These are phyloP conservation scores for Sinodicranocentrus sp. DNA, from an alignment of 2,888 invertebrate species.

Conservation along the genomic window DNA sequence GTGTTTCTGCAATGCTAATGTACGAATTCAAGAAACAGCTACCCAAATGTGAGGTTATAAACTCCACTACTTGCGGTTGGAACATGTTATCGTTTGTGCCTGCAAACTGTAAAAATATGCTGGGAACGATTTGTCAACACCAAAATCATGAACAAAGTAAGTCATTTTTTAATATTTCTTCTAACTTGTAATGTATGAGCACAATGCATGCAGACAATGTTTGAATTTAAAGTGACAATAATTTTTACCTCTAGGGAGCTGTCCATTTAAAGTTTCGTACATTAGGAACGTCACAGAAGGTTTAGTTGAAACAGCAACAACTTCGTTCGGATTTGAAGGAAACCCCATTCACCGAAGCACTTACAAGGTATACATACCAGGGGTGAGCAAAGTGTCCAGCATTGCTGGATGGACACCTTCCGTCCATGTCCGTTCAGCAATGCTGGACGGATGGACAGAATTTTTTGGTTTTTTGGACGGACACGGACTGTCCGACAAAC, in stretches of 20 bases:
- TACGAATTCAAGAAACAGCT: conserved; percentile 37
- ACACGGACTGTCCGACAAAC: no score
- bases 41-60: neutral
- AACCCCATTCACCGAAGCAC: neutral
- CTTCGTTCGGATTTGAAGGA: neutral
- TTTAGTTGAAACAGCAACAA: neutral
- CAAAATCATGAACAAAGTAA: neutral
- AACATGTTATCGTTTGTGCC: conserved; percentile 33
- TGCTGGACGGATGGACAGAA: no score
- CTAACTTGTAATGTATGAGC: no score
- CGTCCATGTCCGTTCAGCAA: no score
- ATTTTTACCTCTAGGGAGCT: neutral
- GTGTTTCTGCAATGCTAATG: conserved; percentile 6
- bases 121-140: conserved; percentile 34
- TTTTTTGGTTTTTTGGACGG: no score
- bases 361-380: conserved; percentile 20
- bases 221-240: no score
- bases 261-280: neutral
- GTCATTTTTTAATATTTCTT: no score
- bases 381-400: no score
- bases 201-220: no score
- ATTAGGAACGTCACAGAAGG: neutral
- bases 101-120: conserved; percentile 30
- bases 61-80: conserved; percentile 11
- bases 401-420: no score